Percentiles rank a stretch among this genome's conserved stretches.
Evolutionary conservation across 35 echinoderm and acorn worm genomes (phyloP).

Genomic region (Holothuria glaberrima): DNA sequence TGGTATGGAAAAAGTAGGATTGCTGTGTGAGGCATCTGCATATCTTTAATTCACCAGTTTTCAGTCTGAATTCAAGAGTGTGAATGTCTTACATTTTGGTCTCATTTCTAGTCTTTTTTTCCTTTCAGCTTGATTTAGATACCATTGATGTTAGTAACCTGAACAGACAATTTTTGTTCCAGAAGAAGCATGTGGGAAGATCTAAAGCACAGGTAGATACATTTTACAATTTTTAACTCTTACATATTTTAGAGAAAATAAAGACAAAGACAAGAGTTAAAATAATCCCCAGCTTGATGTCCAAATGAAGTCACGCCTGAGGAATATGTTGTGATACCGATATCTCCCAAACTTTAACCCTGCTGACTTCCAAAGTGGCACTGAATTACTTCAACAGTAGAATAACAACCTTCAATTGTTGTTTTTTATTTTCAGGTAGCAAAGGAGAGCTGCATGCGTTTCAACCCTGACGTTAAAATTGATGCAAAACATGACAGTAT

Average conservation of each 20-base stretch:
- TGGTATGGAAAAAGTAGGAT: too few species aligned
- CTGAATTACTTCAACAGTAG: too few species aligned
- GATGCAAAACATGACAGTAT: slow-evolving; percentile 96
- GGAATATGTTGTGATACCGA: too few species aligned
- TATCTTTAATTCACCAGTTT: too few species aligned
- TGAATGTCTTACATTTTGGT: too few species aligned
- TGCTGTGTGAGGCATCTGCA: too few species aligned
- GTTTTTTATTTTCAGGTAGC: slow-evolving; percentile 73
- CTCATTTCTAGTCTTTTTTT: slow-evolving; percentile 43
- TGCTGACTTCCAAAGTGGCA: too few species aligned
- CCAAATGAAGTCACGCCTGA: too few species aligned
- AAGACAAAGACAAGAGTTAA: too few species aligned
- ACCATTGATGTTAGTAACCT: slow-evolving; percentile 99
- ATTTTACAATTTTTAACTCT: background rate
- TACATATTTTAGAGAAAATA: background rate
- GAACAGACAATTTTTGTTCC: slow-evolving; percentile 97
- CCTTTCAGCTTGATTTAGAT: slow-evolving; percentile 89
- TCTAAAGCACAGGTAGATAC: slow-evolving; percentile 83
- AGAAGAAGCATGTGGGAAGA: slow-evolving; percentile 99
- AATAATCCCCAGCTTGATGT: too few species aligned
- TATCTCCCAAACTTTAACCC: too few species aligned
- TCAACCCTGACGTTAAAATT: slow-evolving; percentile 87
- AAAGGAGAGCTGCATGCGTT: slow-evolving; percentile 83
- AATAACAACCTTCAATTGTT: background rate
- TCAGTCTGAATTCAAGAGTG: too few species aligned